Percentiles rank a stretch among this genome's conserved stretches.
These are phyloP conservation scores for Arizona elegans DNA, from an alignment of 2,113 vertebrate species.

Conservation along the genomic window DNA sequence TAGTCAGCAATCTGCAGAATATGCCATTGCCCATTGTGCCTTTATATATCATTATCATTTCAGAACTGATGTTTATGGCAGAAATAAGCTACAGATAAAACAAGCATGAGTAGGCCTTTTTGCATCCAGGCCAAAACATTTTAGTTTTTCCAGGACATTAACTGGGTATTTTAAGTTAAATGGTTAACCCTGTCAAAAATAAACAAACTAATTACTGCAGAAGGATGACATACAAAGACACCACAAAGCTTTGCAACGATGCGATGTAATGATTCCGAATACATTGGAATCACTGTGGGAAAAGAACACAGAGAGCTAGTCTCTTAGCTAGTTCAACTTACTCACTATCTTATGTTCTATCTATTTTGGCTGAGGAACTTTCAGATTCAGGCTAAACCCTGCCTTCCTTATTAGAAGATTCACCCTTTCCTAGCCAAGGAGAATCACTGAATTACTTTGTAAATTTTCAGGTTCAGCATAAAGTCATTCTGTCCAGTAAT, in stretches of 20 bases:
- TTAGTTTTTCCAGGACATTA: neutral
- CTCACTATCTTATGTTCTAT: neutral
- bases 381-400: neutral
- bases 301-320: neutral
- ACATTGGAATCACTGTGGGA: neutral
- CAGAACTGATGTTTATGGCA: slow-evolving; percentile 20
- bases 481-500: neutral
- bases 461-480: neutral
- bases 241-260: neutral
- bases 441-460: neutral
- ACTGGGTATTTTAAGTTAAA: neutral
- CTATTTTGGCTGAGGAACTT: neutral
- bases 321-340: neutral
- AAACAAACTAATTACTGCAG: neutral
- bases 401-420: neutral
- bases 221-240: neutral
- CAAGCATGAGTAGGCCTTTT: neutral
- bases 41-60: neutral
- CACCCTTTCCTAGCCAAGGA: neutral
- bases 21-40: slow-evolving; percentile 17
- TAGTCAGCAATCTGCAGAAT: slow-evolving; percentile 47
- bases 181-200: neutral
- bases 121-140: neutral
- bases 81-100: neutral
- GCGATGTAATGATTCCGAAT: neutral